Evolutionary conservation across 2,113 vertebrate species (phyloP).

Genomic region (Jacana jacana): DNA sequence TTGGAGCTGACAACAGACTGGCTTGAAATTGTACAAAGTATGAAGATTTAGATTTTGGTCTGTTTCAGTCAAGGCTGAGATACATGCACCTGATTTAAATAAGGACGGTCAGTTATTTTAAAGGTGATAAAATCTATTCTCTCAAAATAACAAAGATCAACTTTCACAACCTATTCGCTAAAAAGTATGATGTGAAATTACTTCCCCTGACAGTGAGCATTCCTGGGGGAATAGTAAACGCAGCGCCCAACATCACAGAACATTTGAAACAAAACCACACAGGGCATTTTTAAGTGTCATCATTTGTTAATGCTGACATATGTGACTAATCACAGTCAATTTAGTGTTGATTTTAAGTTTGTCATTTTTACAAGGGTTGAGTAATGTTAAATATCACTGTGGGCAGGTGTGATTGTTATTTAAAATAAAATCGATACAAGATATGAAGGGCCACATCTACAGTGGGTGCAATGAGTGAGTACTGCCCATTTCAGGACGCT

Average conservation of each 20-base stretch:
- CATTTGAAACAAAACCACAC: background rate
- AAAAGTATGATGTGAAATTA: conserved; percentile 39
- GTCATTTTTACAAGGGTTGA: background rate
- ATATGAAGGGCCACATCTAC: background rate
- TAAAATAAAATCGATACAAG: background rate
- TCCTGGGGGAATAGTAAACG: background rate
- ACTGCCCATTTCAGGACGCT: background rate
- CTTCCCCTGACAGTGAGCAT: conserved; percentile 8
- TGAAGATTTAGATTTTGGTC: background rate
- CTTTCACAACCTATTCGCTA: conserved; percentile 18
- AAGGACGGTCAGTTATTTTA: background rate
- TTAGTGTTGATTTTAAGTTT: background rate
- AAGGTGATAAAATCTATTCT: background rate
- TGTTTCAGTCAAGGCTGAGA: background rate
- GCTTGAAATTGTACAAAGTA: background rate
- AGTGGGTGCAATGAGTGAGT: background rate
- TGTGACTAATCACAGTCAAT: background rate
- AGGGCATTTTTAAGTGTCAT: conserved; percentile 18
- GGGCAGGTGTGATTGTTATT: background rate
- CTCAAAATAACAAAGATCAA: background rate
- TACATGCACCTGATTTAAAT: background rate
- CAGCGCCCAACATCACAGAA: background rate
- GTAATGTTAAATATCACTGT: background rate
- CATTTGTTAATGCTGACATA: background rate
- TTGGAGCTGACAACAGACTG: conserved; percentile 14